Evolutionary conservation across 2,113 vertebrate genomes (phyloP).

Genomic region (Ondatra zibethicus): DNA sequence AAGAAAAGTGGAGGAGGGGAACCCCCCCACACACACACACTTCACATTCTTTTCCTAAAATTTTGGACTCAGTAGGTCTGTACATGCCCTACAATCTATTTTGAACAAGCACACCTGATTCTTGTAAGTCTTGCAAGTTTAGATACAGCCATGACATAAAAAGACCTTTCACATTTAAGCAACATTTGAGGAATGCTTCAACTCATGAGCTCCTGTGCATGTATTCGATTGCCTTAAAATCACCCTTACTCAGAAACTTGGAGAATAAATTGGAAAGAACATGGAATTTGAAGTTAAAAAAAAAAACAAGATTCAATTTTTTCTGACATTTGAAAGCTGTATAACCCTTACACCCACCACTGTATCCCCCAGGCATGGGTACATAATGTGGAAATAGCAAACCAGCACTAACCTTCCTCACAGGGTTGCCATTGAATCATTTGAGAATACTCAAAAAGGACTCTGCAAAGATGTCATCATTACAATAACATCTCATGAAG

Average conservation of each 20-base stretch:
- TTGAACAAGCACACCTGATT: constrained; percentile 37
- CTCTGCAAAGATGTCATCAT: constrained; percentile 53
- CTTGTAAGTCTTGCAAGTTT: neutral
- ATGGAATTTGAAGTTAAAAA: constrained; percentile 30
- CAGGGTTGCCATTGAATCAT: neutral
- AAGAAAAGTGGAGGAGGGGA: neutral
- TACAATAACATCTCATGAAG: constrained; percentile 17
- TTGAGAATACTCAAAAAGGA: constrained; percentile 23
- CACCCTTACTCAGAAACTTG: neutral
- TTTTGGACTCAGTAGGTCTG: constrained; percentile 11
- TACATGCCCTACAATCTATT: neutral
- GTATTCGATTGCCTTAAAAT: constrained; percentile 8
- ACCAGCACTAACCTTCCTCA: neutral
- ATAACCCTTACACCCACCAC: neutral
- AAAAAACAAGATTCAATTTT: constrained; percentile 19
- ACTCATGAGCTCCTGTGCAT: neutral
- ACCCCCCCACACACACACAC: neutral
- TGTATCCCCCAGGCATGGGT: neutral
- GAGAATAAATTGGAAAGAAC: constrained; percentile 28
- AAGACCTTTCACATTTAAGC: neutral
- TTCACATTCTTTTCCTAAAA: neutral
- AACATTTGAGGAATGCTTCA: constrained; percentile 15
- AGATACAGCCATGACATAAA: neutral
- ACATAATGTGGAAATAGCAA: neutral
- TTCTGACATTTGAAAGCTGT: neutral